phyloP scores from a whole-genome alignment of 2,888 invertebrate genomes.

The Metellina segmentata region DNA sequence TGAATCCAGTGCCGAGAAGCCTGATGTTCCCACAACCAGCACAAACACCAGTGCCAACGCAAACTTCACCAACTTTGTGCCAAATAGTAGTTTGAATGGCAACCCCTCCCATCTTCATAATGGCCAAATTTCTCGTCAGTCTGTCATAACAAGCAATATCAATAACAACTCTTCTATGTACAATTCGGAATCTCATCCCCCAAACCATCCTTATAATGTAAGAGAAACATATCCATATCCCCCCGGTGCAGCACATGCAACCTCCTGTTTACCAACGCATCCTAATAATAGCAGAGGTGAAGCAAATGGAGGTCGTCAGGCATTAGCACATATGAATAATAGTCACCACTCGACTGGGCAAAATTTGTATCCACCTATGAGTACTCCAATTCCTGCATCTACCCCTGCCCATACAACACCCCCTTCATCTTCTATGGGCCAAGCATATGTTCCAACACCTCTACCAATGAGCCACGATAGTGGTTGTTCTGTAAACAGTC shows the following conservation, averaged over 20 bases:
- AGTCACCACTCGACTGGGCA: constrained; percentile 59
- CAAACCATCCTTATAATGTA: constrained; percentile 67
- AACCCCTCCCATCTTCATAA: constrained; percentile 69
- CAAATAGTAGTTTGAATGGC: constrained; percentile 74
- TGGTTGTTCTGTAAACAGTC: constrained; percentile 72
- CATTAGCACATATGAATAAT: constrained; percentile 31
- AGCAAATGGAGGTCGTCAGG: constrained; percentile 24
- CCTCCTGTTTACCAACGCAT: constrained; percentile 46
- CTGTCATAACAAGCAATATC: constrained; percentile 72
- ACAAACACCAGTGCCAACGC: constrained; percentile 73
- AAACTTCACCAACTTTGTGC: constrained; percentile 75
- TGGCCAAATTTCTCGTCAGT: constrained; percentile 73
- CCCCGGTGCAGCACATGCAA: constrained; percentile 52
- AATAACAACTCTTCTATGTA: constrained; percentile 67
- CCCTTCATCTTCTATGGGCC: constrained; percentile 75
- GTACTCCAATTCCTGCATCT: constrained; percentile 76
- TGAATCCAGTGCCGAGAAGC: constrained; percentile 57
- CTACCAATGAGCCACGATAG: constrained; percentile 73
- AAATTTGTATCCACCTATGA: constrained; percentile 75
- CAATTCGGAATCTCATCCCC: constrained; percentile 68
- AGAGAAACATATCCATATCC: constrained; percentile 69
- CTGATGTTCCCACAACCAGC: constrained; percentile 64
- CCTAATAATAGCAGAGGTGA: constrained; percentile 32
- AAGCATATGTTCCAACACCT: constrained; percentile 75
- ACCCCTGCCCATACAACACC: constrained; percentile 76